Evolutionary conservation across 2,797 vertebrate species (phyloP), one percentile per base, ranked within the genome.

Genomic region (Sebastes aleutianus): DNA sequence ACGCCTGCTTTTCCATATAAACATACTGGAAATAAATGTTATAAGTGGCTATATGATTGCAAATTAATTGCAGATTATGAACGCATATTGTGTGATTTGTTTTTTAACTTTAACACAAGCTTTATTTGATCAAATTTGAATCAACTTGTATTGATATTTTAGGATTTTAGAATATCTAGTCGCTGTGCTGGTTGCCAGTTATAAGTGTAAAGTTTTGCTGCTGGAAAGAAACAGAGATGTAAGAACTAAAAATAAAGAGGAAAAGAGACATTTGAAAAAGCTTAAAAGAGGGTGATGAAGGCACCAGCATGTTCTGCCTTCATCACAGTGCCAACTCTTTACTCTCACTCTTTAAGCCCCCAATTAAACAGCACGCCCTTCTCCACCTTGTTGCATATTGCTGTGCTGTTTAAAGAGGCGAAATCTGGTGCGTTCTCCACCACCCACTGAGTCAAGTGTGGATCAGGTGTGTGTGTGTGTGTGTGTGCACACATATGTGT

Each of bases 401-500:
- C 80, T n/a, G 11, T 54, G 11, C 59, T 82, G 65, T 81, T 89
- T 86, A 78, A 87, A 67, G 83, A 76, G 61, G 76, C 26, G 3
- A 80, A 85, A 75, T 87, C 68, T 76, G 84, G 74, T 24, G n/a
- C 74, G 71, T 59, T 61, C 61, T 63, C 65, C 79, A 87, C 91
- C 90, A 89, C 90, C 86, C 86, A 91, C 85, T 22, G 70, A 82
- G 89, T 67, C 78, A 74, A 84, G 83, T 72, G 85, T 70, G 79
- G 84, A 79, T 89, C 88, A 89, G 86, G 89, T 91, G 91, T 83
- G 81, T 79, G 81, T 36, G 82, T 67, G 31, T 76, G 84, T 72
- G 74, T 67, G 70, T 70, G 70, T 73, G 73, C 65, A 59, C 13
- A 14, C 39, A 9, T 16, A 56, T 80, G 79, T 61, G 78, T 84